Percentiles rank a stretch among this genome's conserved stretches.
Evolutionary conservation across 1,140 invertebrate genomes (phyloP).

Genomic region (Eubasilissa regina): DNA sequence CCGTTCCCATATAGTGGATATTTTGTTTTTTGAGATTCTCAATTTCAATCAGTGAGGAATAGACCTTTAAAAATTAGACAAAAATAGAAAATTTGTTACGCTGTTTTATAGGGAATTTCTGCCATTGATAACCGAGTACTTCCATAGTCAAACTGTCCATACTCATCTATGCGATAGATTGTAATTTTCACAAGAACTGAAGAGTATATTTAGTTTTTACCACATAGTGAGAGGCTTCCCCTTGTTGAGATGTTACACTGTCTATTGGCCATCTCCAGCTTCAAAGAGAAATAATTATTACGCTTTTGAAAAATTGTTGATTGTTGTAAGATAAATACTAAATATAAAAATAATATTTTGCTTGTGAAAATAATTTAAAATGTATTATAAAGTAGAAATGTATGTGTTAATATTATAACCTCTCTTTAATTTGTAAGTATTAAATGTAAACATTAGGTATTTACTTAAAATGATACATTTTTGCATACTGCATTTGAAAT

Average conservation of each 20-base stretch:
- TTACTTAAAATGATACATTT: conserved; percentile 32
- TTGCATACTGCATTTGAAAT: conserved; percentile 30
- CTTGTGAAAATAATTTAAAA: conserved; percentile 49
- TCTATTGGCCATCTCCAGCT: conserved; percentile 25
- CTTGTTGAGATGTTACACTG: conserved; percentile 27
- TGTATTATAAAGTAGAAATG: conserved; percentile 48
- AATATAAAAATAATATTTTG: conserved; percentile 51
- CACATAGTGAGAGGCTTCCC: neutral
- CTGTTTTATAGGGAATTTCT: too few species aligned
- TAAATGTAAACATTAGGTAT: conserved; percentile 31
- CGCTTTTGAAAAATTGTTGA: conserved; percentile 51
- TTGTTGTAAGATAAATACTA: conserved; percentile 48
- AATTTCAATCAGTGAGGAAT: too few species aligned
- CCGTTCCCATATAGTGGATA: too few species aligned
- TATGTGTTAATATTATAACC: conserved; percentile 35
- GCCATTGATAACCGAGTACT: neutral
- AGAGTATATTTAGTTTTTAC: too few species aligned
- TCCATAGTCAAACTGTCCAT: neutral
- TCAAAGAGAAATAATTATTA: conserved; percentile 14
- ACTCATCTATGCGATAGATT: conserved; percentile 3
- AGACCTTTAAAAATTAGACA: too few species aligned
- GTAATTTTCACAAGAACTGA: conserved; percentile 14
- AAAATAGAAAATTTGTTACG: too few species aligned
- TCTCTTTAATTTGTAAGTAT: conserved; percentile 41
- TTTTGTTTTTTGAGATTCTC: too few species aligned